phyloP scores from a whole-genome alignment of 2,113 vertebrate species.

The Malurus elegans region DNA sequence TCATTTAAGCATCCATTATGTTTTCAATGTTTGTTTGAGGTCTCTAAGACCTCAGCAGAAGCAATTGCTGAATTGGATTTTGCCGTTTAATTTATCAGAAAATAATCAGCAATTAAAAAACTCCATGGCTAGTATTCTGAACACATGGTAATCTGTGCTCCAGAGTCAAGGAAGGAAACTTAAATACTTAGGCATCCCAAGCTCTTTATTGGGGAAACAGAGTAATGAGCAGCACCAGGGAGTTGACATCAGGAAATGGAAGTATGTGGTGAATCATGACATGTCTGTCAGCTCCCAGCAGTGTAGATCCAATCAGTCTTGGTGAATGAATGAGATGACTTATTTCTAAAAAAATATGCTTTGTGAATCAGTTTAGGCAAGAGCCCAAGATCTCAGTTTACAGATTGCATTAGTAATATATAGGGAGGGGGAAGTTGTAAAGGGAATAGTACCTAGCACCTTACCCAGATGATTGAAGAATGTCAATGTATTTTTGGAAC shows the following conservation, averaged over 20 bases:
- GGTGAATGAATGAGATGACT: slow-evolving; percentile 13
- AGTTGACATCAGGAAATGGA: slow-evolving; percentile 30
- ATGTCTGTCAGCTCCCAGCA: slow-evolving; percentile 38
- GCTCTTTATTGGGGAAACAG: background rate
- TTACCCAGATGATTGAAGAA: background rate
- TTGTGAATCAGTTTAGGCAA: slow-evolving; percentile 23
- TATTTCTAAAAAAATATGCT: background rate
- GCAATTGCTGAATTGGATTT: background rate
- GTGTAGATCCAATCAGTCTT: slow-evolving; percentile 16
- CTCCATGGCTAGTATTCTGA: background rate
- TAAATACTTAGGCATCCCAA: background rate
- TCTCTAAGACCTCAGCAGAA: background rate
- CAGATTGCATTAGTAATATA: background rate
- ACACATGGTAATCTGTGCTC: background rate
- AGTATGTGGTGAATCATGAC: slow-evolving; percentile 43
- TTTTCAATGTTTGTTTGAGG: background rate
- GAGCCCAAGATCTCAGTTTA: background rate
- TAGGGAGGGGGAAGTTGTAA: background rate
- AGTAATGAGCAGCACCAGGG: slow-evolving; percentile 13
- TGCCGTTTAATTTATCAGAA: background rate
- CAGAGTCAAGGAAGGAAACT: background rate
- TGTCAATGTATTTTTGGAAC: background rate
- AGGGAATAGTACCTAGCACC: background rate
- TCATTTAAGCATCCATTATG: background rate
- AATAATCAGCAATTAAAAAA: slow-evolving; percentile 15